Conservation (phyloP, 2,113 vertebrate genomes). For the Otus sunia region DNA sequence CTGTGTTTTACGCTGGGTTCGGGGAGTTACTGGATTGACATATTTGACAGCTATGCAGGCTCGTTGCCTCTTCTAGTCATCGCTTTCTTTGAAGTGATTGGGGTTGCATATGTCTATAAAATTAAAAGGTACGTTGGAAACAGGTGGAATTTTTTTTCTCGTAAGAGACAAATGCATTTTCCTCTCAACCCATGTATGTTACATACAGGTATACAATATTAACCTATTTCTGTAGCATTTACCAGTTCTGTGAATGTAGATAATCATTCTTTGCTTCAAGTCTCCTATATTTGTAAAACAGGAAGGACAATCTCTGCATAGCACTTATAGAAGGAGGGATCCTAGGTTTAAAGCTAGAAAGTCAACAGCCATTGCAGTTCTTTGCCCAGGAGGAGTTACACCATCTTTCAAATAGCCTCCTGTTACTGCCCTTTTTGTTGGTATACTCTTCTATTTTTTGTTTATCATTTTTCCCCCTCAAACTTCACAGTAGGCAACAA, state of each 20-base stretch:
- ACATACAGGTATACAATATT: not conserved
- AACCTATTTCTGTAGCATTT: not conserved
- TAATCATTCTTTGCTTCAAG: not conserved
- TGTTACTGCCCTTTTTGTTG: not conserved
- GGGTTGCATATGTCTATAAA: slow-evolving; percentile 80
- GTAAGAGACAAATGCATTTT: not conserved
- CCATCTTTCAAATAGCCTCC: not conserved
- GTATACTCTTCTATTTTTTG: not conserved
- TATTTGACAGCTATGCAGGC: slow-evolving; percentile 84
- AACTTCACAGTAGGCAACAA: not conserved
- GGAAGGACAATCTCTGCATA: not conserved
- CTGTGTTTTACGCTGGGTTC: slow-evolving; percentile 85
- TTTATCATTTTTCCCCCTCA: not conserved
- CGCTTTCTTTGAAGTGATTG: slow-evolving; percentile 82
- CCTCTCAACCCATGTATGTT: not conserved
- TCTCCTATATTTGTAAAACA: not conserved
- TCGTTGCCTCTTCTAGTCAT: slow-evolving; percentile 85
- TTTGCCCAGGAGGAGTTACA: not conserved
- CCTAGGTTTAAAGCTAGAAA: not conserved
- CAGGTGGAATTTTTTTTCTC: not conserved
- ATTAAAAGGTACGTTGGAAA: slow-evolving; percentile 76
- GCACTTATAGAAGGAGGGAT: not conserved
- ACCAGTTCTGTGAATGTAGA: not conserved
- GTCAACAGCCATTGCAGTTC: not conserved
- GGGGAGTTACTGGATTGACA: slow-evolving; percentile 92